phyloP scores from a whole-genome alignment of 2,113 vertebrate genomes.

The Brienomyrus longianalis region DNA sequence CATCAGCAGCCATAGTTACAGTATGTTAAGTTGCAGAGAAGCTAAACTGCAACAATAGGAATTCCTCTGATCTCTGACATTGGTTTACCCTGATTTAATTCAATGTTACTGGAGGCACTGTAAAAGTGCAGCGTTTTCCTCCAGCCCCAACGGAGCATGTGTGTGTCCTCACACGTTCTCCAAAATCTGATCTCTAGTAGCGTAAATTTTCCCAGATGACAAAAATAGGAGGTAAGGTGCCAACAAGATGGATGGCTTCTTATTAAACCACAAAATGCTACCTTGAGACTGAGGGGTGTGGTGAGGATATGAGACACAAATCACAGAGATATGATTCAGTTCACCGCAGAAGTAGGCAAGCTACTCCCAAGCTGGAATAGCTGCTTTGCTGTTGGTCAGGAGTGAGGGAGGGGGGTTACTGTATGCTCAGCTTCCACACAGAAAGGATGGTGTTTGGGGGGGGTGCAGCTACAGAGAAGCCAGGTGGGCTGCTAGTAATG shows the following conservation, averaged over 20 bases:
- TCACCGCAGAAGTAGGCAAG: neutral
- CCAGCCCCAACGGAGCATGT: no score
- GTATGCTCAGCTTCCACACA: neutral
- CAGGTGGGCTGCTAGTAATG: neutral
- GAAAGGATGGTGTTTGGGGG: neutral
- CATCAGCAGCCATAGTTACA: neutral
- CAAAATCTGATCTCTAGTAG: neutral
- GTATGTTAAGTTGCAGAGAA: neutral
- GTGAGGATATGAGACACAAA: neutral
- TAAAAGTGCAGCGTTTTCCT: neutral
- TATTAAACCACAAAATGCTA: neutral
- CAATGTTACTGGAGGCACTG: neutral
- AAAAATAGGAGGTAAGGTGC: neutral
- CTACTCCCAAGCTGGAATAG: neutral
- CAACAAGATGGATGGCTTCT: neutral
- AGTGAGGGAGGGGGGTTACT: neutral
- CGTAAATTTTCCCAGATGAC: neutral
- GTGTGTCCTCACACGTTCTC: neutral
- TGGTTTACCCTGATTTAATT: neutral
- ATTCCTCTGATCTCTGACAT: neutral
- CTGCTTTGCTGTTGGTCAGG: neutral
- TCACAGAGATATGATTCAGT: neutral
- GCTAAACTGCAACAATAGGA: neutral
- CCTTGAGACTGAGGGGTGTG: neutral
- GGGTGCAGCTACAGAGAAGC: neutral